phyloP scores from a whole-genome alignment of 2,113 vertebrate species.

The Cyanoliseus patagonus region DNA sequence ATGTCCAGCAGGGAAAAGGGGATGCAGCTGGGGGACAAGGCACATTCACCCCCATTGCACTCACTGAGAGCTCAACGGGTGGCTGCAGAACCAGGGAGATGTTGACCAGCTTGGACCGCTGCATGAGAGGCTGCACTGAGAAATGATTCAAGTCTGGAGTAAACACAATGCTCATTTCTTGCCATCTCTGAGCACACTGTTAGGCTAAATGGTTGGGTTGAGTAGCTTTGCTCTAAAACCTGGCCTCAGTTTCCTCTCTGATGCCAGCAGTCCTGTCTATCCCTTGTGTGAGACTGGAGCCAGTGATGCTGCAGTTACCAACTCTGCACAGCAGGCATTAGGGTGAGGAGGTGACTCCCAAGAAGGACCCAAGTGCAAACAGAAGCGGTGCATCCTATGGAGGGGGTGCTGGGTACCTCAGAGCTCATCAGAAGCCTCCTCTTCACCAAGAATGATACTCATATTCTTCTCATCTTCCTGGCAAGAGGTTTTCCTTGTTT shows the following conservation, averaged over 20 bases:
- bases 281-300: background rate
- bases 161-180: rapidly evolving
- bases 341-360: background rate
- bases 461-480: background rate
- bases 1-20: rapidly evolving
- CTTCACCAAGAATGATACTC: background rate
- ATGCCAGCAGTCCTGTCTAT: background rate
- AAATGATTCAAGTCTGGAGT: background rate
- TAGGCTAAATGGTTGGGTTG: background rate
- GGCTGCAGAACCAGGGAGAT: background rate
- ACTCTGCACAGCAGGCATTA: background rate
- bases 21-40: background rate
- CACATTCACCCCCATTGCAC: background rate
- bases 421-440: constrained; percentile 10
- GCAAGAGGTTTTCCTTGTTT: background rate
- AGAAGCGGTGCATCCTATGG: background rate
- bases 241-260: background rate
- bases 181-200: rapidly evolving
- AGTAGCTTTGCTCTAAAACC: background rate
- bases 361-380: background rate
- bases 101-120: background rate
- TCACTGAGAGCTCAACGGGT: background rate
- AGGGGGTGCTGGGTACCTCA: background rate
- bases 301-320: background rate
- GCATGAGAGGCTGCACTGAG: background rate